Conservation (phyloP, 2,888 invertebrate genomes). For the Nephrotoma flavescens region DNA sequence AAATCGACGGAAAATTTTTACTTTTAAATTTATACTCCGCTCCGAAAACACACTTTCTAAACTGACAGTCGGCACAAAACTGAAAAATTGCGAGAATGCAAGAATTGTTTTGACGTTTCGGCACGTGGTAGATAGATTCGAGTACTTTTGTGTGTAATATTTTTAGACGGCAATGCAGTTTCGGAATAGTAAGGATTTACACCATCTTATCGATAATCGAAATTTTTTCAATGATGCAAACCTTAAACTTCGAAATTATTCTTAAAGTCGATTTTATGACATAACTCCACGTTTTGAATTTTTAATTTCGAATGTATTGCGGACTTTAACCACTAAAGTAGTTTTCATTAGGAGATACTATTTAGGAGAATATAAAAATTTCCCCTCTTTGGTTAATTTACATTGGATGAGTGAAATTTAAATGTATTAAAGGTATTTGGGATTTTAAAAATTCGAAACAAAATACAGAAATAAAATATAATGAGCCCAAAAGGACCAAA, state of each 20-base stretch:
- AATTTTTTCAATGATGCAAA: neutral
- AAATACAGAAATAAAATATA: too few species aligned
- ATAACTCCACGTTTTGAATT: neutral
- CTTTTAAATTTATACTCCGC: too few species aligned
- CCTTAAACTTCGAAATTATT: neutral
- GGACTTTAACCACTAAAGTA: neutral
- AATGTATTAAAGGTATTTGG: too few species aligned
- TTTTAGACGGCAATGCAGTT: neutral
- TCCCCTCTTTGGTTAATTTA: neutral
- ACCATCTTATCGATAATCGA: neutral
- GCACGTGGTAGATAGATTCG: neutral
- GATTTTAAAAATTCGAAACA: too few species aligned
- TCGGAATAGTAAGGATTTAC: neutral
- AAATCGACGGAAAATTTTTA: neutral
- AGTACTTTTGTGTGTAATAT: neutral
- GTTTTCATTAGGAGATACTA: neutral
- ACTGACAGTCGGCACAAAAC: neutral
- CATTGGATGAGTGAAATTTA: neutral
- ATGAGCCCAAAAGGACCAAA: too few species aligned
- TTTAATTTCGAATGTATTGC: neutral
- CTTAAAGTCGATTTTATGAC: neutral
- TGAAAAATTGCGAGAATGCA: neutral
- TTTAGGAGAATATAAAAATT: neutral
- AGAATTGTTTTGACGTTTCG: neutral
- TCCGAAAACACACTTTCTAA: neutral